Base-by-base conservation (phyloP, 2,113 vertebrate species). In the Anolis sagrei region DNA sequence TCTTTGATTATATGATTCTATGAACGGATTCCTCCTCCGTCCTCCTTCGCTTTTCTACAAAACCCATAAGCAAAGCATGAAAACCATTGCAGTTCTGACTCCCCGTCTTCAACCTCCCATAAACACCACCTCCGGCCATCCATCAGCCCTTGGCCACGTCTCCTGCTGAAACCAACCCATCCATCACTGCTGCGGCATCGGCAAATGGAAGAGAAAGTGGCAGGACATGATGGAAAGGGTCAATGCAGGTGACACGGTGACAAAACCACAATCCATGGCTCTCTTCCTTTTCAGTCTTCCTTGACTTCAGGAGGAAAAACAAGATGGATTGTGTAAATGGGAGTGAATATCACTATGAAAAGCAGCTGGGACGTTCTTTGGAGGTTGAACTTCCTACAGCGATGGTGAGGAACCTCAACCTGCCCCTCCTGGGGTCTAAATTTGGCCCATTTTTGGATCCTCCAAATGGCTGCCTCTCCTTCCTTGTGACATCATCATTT, bases 211-310 rank as follows among this genome's bases (percentile, higher is more conserved):
- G 85, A 44, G 54, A 74, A 76, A 54, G 81, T 84, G 89, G 84
- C 89, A 88, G 6, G 0, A 78, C 66, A 70, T 13, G 77, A 54
- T 4, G 83, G 86, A 70, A 73, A 83, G 86, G 87, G 78, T 36
- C 77, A 58, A n/a, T 72, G 16, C 16, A 0, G 34, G 68, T 73
- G 44, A 82, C 78, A 54, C 62, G 29, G 74, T 72, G 54, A 84
- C 86, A 90, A 86, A 69, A 81, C 86, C 81, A 58, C 69, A 21
- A 34, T 34, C 88, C 75, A 72, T 84, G 90, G 75, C 54, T 58
- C 54, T 58, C 11, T 58, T 16, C 13, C 54, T 16, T 58, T 13
- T 58, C 13, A 58, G 13, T 58, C 54, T 16, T 14, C 54, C 18
- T 14, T 58, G 54, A 58, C 51, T 54, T 54, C 5, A 14, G 11